Base-by-base conservation (phyloP, 2,797 vertebrate genomes). In the Channallabes apus region DNA sequence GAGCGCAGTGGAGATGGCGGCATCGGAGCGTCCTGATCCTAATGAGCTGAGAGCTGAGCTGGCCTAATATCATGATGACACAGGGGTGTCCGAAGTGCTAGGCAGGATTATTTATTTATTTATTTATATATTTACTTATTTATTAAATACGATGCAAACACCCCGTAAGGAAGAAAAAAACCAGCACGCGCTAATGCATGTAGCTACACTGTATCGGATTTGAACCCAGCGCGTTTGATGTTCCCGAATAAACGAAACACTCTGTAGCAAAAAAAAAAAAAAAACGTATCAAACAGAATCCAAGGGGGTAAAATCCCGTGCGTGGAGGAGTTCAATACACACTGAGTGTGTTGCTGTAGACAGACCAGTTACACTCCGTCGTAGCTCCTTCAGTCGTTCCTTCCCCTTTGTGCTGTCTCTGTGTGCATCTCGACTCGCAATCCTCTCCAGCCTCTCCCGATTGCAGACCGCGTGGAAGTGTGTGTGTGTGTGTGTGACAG, bases 1-100 rank as follows among this genome's bases (percentile, higher is more conserved):
- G 51, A 38, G 80, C 69, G 71, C 65, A 69, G 54, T 84, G 83
- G 59, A 86, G 77, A 86, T 80, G 81, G 65, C 79, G 83, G 38
- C 82, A 79, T 62, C 81, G 69, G 5, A 80, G 64, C 24, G 81
- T 41, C 84, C 86, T 62, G 59, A 84, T 82, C 71, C 64, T 38
- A 32, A 77, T 22, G 29, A 80, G 68, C 65, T 61, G 56, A 73
- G 20, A 73, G 8, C 46, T 46, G 46, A 46, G 46, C 46, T 46
- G 46, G 9, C 67, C 75, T 18, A 73, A 65, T 38, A 84, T 20
- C 64, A 84, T 86, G 68, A 68, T 72, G 35, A 51, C 41, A 38
- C 8, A 61, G 20, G 2, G 54, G 3, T 59, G 22, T 27, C 62
- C 29, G 64, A 27, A 22, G 58, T 75, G 32, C 65, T 15, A 20